Evolutionary conservation across 2,797 vertebrate genomes (phyloP), one percentile per base, ranked within the genome.

Genomic region (Fistularia tabacaria): DNA sequence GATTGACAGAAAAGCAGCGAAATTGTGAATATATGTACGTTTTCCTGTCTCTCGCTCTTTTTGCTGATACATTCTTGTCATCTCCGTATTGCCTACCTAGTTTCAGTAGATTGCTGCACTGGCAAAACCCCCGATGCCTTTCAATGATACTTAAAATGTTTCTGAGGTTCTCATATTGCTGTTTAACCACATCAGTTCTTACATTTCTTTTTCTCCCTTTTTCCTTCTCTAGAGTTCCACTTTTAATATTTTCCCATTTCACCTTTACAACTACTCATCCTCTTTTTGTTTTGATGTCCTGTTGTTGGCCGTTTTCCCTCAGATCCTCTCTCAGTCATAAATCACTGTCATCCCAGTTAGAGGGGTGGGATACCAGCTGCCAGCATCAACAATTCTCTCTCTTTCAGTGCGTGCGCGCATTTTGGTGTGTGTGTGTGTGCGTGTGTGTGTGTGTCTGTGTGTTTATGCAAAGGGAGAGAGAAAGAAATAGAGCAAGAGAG

Each of bases 281-380:
- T 73, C 46, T 72, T 66, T 83, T 69, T 85, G 72, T 85, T 79
- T 81, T 87, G 77, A 80, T 62, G 46, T 80, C 74, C 74, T 75
- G 69, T 76, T 74, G 80, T 81, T 76, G 76, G 77, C 78, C 80
- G 77, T 82, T 87, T 88, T 86, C 85, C 81, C 73, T 81, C 76
- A 74, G 72, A 88, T 85, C 83, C 69, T 76, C 61, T 60, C 74
- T 81, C 76, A 73, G 74, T 83, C 79, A 89, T 92, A 90, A 88
- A 91, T 91, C 91, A 90, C 79, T 89, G 86, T 87, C 88, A 86
- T 63, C 82, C 83, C 80, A 74, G 66, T 85, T 84, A 75, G 76
- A 60, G 74, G 62, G 84, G 74, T 60, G 66, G 76, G 71, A 82
- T 89, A 86, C 82, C 77, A 82, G 76, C 84, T 87, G 85, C 81